phyloP scores from a whole-genome alignment of 1,140 invertebrate genomes.

The Drosophila triauraria region DNA sequence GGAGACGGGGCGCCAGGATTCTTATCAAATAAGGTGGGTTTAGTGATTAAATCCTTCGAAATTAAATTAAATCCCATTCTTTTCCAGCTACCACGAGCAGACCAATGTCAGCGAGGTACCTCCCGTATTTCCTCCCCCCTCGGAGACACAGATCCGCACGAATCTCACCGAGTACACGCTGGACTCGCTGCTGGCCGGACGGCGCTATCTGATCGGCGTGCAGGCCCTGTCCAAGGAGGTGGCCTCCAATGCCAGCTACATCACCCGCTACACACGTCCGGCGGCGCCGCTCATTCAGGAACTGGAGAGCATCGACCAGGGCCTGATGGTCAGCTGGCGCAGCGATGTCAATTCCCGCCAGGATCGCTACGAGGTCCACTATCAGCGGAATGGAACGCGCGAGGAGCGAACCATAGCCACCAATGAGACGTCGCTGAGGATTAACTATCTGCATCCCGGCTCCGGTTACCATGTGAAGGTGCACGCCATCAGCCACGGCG shows the following conservation, averaged over 20 bases:
- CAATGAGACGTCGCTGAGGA: conserved; percentile 90
- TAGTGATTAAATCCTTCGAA: not conserved
- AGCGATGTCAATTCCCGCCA: conserved; percentile 96
- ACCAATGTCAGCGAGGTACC: conserved; percentile 87
- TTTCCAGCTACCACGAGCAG: conserved; percentile 91
- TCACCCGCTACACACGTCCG: conserved; percentile 92
- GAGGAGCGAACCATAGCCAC: conserved; percentile 87
- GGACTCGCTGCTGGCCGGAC: conserved; percentile 92
- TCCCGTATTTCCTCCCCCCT: conserved; percentile 86
- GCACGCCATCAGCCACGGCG: conserved; percentile 93
- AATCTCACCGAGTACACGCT: conserved; percentile 88
- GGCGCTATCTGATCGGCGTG: conserved; percentile 95
- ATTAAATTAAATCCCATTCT: not conserved
- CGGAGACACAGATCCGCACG: conserved; percentile 88
- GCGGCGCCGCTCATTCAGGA: conserved; percentile 95
- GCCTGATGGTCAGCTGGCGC: conserved; percentile 95
- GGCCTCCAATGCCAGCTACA: conserved; percentile 90
- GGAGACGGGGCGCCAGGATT: conserved; percentile 92
- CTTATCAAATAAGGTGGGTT: conserved; percentile 88
- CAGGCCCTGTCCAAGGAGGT: conserved; percentile 93
- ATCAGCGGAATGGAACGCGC: conserved; percentile 92
- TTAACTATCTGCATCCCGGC: conserved; percentile 92
- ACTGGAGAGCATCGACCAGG: conserved; percentile 90
- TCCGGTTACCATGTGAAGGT: conserved; percentile 95
- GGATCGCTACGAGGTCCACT: conserved; percentile 94